Evolutionary conservation across 2,888 invertebrate species (phyloP), one percentile per base, ranked within the genome.

Genomic region (Hoplodrina ambigua): DNA sequence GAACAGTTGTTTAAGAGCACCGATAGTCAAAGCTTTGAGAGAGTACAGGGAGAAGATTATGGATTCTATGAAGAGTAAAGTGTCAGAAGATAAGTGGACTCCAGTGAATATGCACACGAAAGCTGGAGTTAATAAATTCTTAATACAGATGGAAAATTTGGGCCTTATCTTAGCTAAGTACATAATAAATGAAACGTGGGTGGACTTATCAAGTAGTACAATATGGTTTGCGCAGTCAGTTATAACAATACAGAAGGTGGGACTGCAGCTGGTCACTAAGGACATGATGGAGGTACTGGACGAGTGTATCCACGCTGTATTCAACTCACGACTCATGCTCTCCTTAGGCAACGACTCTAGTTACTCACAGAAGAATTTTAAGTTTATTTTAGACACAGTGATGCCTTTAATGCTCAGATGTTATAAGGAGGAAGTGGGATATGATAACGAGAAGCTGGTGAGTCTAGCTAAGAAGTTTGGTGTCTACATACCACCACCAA

Each of bases 61-160:
- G 20, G 99, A 99, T 89, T 97, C 98, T 0, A 97, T 98, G 84
- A 98, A 98, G 91, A 94, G 97, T 69, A 96, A 97, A 85, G 96
- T 97, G 8, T 93, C 97, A 65, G 99, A 99, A 90, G 99, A 99
- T 87, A 97, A 97, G 80, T 99, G 99, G 98, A 97, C 97, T 49
- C 98, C 98, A 0, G 97, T 97, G 64, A 98, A 98, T 92, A 97
- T 98, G 89, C 97, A 97, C 83, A 97, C 97, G 10, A 97, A 97
- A 92, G 96, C 96, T 25, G 97, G 97, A 67, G 96, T 98, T 30
- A 96, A 96, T 72, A 97, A 97, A 89, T 97, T 97, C 89, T 91
- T 98, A 79, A 96, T 96, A 74, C 98, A 98, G 90, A 97, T 98
- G 96, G 96, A 96, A 78, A 97, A 96, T 79, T 95, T 97, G 89